Evolutionary conservation across 1,140 invertebrate genomes (phyloP).

Genomic region (Drosophila leontia): DNA sequence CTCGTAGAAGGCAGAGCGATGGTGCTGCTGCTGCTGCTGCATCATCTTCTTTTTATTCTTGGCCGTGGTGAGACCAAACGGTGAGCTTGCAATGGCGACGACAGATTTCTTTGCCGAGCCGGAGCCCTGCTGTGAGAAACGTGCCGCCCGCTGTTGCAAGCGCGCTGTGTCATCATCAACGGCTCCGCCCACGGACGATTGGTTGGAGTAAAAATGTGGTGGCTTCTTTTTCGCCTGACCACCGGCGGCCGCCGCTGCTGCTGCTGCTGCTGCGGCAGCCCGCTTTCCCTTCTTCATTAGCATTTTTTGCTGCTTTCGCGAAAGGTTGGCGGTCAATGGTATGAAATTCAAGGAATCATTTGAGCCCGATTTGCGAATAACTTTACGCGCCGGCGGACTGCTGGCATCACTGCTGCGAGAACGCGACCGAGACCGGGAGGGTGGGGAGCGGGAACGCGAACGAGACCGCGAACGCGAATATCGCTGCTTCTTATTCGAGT

Average conservation of each 20-base stretch:
- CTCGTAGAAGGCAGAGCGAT: constrained; percentile 66
- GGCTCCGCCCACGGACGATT: constrained; percentile 87
- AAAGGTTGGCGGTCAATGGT: constrained; percentile 66
- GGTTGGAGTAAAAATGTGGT: constrained; percentile 88
- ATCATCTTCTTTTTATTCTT: constrained; percentile 73
- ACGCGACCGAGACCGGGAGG: constrained; percentile 63
- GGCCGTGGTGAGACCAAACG: constrained; percentile 77
- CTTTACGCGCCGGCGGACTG: constrained; percentile 74
- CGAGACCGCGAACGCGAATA: constrained; percentile 69
- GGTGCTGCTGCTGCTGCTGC: constrained; percentile 38
- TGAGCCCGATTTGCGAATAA: constrained; percentile 64
- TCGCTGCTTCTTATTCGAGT: constrained; percentile 70
- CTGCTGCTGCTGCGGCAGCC: constrained; percentile 57
- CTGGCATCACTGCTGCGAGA: constrained; percentile 63
- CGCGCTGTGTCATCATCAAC: constrained; percentile 90
- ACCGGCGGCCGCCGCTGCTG: constrained; percentile 6
- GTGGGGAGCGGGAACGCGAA: constrained; percentile 59
- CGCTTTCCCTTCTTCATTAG: constrained; percentile 85
- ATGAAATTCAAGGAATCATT: constrained; percentile 73
- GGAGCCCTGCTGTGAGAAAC: constrained; percentile 88
- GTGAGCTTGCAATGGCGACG: constrained; percentile 80
- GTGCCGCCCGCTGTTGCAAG: constrained; percentile 93
- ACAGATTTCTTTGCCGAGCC: constrained; percentile 78
- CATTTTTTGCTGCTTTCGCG: constrained; percentile 74
- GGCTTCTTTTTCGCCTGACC: constrained; percentile 85